Percentiles rank a stretch among this genome's conserved stretches.
Conservation (phyloP, 2,797 vertebrate genomes). For the Pantherophis alleghaniensis region DNA sequence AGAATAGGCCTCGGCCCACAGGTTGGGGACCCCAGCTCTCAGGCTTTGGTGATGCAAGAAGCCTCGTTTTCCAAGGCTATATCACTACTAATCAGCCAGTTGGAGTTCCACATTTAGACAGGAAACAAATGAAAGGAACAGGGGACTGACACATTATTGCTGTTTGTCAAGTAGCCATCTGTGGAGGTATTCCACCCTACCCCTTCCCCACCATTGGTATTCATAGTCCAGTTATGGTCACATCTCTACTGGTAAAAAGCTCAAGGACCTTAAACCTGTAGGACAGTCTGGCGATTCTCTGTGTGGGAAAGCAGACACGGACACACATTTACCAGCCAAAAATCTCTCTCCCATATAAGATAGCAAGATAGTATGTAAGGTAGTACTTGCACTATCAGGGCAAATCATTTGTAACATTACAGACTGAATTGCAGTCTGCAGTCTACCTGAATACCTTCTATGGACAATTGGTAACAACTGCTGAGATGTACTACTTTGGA, state of each 20-base stretch:
- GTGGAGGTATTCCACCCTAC: neutral
- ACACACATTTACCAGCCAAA: neutral
- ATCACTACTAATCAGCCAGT: neutral
- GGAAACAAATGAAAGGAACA: neutral
- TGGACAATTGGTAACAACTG: neutral
- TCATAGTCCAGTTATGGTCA: neutral
- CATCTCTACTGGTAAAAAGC: neutral
- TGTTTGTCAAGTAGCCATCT: neutral
- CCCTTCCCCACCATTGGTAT: neutral
- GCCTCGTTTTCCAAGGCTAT: neutral
- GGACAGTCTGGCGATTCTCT: neutral
- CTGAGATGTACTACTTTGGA: neutral
- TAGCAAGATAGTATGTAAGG: neutral
- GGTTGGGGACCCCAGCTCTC: neutral
- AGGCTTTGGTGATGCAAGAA: neutral
- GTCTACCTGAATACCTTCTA: neutral
- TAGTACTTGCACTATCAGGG: neutral
- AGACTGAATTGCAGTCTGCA: neutral
- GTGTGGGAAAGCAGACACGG: neutral
- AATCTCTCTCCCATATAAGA: neutral
- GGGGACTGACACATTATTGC: neutral
- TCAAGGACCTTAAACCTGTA: neutral
- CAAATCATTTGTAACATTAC: neutral
- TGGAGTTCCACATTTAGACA: neutral
- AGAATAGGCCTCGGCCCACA: neutral